Base-by-base conservation (phyloP, 2,797 vertebrate genomes). In the Poeciliopsis presidionis region DNA sequence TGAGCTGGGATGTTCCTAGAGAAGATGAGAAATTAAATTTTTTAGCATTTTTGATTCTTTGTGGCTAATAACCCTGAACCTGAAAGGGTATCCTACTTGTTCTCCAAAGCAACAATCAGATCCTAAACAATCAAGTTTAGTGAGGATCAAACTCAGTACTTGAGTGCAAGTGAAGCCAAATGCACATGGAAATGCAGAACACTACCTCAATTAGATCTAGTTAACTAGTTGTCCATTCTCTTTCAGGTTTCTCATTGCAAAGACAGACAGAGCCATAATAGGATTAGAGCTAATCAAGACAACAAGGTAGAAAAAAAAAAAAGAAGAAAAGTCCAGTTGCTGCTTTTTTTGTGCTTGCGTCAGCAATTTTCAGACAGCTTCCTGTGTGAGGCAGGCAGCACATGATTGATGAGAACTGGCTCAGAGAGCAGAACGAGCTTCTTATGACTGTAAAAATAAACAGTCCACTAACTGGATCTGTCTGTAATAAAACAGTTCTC, bases 321-420 rank as follows among this genome's bases (percentile, higher is more conserved):
- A 45, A 45, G 4, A 47, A 74, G 81, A 80, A 75, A 81, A 80
- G 74, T 78, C 65, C 46, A 6, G 39, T 70, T 33, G 63, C 75
- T 80, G 82, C 80, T 86, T 72, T 87, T 22, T 87, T 92, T 86
- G 4, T 87, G 86, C 89, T 88, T 86, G 88, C 57, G 53, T 93
- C 90, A 90, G 92, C 90, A 91, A 92, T 93, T 93, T 85, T 84
- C 84, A 65, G 87, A 76, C 85, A 81, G 76, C 81, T 89, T 89
- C 74, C 84, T 73, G 81, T 78, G 80, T 65, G 82, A 83, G 78
- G 85, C 87, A 43, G 76, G 81, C 79, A 73, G 81, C 7, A 63
- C 86, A 87, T 90, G 92, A 94, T 87, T 88, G 90, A 93, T 94
- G 91, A 90, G 69, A 59, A 45, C 74, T 63, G 83, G 85, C 79